These are phyloP conservation scores for Megalurothrips usitatus DNA, from an alignment of 2,888 invertebrate genomes.

Conservation along the genomic window DNA sequence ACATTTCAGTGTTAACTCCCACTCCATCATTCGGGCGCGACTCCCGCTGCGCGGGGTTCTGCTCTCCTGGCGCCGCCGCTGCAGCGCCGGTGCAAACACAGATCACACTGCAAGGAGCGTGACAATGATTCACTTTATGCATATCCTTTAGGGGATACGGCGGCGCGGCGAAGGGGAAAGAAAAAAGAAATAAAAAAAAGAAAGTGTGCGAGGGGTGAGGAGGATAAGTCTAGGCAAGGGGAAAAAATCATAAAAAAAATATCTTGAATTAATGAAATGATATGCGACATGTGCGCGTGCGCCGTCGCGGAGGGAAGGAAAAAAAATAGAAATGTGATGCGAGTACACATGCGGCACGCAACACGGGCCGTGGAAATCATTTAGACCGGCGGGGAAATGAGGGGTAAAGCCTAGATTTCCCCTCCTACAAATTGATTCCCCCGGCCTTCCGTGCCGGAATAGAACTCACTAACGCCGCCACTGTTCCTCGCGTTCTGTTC, in stretches of 20 bases:
- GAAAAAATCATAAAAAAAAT: neutral
- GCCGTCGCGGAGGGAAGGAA: neutral
- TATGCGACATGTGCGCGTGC: neutral
- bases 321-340: neutral
- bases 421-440: slow-evolving; percentile 15
- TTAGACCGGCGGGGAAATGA: neutral
- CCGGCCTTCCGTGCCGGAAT: neutral
- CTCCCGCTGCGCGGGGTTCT: too few species aligned
- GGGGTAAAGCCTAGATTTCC: neutral
- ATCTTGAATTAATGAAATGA: neutral
- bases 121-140: slow-evolving; percentile 10
- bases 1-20: too few species aligned
- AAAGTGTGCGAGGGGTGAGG: neutral
- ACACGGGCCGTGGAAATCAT: neutral
- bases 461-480: too few species aligned
- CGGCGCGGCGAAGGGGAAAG: neutral
- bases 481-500: too few species aligned
- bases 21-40: too few species aligned
- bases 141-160: neutral
- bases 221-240: neutral
- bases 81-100: neutral
- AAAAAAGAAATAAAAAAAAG: too few species aligned
- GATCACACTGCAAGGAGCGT: neutral
- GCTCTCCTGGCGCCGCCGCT: too few species aligned
- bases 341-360: neutral